phyloP scores from a whole-genome alignment of 1,140 invertebrate genomes.

The Cydia fagiglandana region DNA sequence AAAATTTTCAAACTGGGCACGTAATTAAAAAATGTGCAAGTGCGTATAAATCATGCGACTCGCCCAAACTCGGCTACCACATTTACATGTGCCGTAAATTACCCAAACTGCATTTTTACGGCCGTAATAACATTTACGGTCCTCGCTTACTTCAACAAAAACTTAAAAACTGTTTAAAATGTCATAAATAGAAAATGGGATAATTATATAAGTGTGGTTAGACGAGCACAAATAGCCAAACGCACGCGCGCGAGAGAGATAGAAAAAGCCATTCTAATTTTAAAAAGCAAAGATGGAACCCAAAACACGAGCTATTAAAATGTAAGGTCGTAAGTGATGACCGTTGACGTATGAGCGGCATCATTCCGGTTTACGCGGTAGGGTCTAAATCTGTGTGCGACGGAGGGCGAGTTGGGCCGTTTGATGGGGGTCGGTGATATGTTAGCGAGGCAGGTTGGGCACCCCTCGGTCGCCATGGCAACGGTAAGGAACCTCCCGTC shows the following conservation, averaged over 20 bases:
- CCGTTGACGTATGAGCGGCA: conserved; percentile 53
- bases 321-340: conserved; percentile 60
- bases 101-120: conserved; percentile 66
- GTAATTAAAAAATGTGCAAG: conserved; percentile 41
- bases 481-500: conserved; percentile 75
- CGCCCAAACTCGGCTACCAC: conserved; percentile 52
- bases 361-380: conserved; percentile 52
- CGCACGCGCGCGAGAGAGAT: conserved; percentile 53
- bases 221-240: conserved; percentile 42
- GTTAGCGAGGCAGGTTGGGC: conserved; percentile 72
- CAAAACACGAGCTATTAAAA: conserved; percentile 66
- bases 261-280: conserved; percentile 68
- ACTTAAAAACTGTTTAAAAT: conserved; percentile 69
- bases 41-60: conserved; percentile 52
- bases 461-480: conserved; percentile 75
- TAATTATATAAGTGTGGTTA: conserved; percentile 67
- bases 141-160: conserved; percentile 69
- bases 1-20: conserved; percentile 21
- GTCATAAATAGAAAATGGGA: conserved; percentile 68
- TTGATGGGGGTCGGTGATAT: conserved; percentile 60
- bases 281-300: conserved; percentile 79
- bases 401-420: conserved; percentile 48
- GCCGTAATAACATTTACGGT: conserved; percentile 64
- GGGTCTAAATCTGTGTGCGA: conserved; percentile 57
- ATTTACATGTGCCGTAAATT: conserved; percentile 64